Evolutionary conservation across 64 coral and sea anemone genomes (phyloP).

Genomic region (Pocillopora damicornis): DNA sequence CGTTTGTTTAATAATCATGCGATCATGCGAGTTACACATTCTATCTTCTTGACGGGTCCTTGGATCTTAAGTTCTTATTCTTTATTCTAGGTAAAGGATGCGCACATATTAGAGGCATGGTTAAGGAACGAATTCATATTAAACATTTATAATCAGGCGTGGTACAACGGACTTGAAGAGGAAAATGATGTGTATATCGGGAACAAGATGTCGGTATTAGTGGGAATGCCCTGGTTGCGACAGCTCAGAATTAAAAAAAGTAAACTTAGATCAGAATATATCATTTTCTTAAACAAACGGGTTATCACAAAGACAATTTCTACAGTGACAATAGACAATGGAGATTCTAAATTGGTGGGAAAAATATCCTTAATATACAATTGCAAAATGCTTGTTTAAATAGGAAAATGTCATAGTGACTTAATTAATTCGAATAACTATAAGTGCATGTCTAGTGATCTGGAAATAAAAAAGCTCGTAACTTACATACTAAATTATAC

Average conservation of each 20-base stretch:
- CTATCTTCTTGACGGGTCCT: background rate
- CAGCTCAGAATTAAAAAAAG: conserved; percentile 63
- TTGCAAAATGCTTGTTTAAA: no score
- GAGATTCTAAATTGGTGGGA: no score
- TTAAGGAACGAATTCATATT: conserved; percentile 14
- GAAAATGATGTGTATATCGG: conserved; percentile 38
- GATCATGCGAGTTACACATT: background rate
- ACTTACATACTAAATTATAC: no score
- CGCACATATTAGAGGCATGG: background rate
- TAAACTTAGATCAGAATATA: background rate
- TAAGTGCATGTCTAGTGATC: no score
- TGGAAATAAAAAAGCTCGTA: no score
- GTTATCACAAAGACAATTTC: no score
- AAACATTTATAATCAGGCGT: conserved; percentile 51
- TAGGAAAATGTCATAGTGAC: no score
- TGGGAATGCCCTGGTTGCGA: conserved; percentile 69
- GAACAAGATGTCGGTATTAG: conserved; percentile 49
- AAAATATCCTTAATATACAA: no score
- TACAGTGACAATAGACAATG: no score
- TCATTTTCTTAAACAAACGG: background rate
- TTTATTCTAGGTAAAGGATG: no score
- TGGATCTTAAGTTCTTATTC: no score
- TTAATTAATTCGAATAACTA: no score
- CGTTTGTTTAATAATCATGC: background rate
- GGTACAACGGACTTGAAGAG: conserved; percentile 62